These are phyloP conservation scores for Mantis religiosa DNA, from an alignment of 2,888 invertebrate species.

Conservation along the genomic window DNA sequence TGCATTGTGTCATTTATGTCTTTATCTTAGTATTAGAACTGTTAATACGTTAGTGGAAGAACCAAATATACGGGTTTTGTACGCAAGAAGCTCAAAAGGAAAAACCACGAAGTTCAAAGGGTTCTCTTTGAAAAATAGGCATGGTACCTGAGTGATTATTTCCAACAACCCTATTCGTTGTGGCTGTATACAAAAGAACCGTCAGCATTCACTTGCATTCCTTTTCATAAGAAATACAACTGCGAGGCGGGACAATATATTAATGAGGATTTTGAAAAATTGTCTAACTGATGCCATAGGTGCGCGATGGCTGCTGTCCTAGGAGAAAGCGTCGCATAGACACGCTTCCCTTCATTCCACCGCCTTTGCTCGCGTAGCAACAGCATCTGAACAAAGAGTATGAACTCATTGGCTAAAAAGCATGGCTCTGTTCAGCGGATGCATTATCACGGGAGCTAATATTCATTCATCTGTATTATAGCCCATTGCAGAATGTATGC, in stretches of 20 bases:
- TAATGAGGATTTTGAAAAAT: neutral
- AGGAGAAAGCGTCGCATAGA: neutral
- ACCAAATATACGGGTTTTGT: neutral
- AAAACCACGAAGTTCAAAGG: neutral
- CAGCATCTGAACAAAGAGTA: neutral
- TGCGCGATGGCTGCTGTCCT: neutral
- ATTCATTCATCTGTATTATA: neutral
- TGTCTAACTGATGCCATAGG: neutral
- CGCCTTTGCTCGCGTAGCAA: neutral
- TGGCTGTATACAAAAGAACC: neutral
- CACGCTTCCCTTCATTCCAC: neutral
- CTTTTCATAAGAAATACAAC: neutral
- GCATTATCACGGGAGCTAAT: conserved; percentile 1
- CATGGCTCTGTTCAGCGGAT: conserved; percentile 7
- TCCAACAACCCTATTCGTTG: neutral
- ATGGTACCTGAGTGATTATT: neutral
- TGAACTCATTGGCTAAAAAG: conserved; percentile 23
- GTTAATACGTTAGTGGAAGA: neutral
- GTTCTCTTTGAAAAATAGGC: neutral
- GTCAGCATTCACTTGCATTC: neutral
- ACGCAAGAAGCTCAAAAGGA: neutral
- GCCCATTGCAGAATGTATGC: neutral
- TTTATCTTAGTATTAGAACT: too few relatives aligned
- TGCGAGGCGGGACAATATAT: neutral
- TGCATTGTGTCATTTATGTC: too few relatives aligned